These are phyloP conservation scores for Eueremaeus valkanovi DNA, from an alignment of 2,888 invertebrate species.

Conservation along the genomic window DNA sequence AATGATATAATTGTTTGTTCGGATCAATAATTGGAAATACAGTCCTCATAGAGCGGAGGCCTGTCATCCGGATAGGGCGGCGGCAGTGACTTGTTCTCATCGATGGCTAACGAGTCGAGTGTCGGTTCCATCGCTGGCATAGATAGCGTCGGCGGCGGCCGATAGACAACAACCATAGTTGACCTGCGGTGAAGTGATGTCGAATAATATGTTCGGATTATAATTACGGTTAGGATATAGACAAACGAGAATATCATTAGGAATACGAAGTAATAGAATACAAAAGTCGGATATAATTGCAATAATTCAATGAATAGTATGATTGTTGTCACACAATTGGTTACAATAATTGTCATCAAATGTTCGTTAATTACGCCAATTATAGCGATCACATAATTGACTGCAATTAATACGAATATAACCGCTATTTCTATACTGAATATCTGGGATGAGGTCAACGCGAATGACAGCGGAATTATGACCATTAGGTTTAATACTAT, in stretches of 20 bases:
- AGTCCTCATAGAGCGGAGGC: constrained; percentile 38
- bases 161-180: constrained; percentile 38
- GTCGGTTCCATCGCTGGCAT: constrained; percentile 31
- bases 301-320: constrained; percentile 23
- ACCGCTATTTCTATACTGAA: background rate
- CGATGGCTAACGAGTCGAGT: constrained; percentile 22
- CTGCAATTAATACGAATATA: background rate
- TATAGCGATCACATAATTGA: constrained; percentile 18
- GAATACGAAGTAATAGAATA: constrained; percentile 10
- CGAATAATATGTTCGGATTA: background rate
- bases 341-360: constrained; percentile 12
- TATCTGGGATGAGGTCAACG: background rate
- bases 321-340: constrained; percentile 23
- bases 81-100: constrained; percentile 32
- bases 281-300: constrained; percentile 21
- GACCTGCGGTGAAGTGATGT: background rate
- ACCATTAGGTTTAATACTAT: constrained; percentile 19
- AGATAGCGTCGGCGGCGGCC: background rate
- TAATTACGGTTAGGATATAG: background rate
- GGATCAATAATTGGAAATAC: background rate
- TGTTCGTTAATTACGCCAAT: constrained; percentile 13
- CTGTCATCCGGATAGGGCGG: constrained; percentile 34
- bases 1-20: no score
- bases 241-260: background rate
- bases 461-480: constrained; percentile 12